These are phyloP conservation scores for Neoarius graeffei DNA, from an alignment of 2,113 vertebrate genomes.

Conservation along the genomic window DNA sequence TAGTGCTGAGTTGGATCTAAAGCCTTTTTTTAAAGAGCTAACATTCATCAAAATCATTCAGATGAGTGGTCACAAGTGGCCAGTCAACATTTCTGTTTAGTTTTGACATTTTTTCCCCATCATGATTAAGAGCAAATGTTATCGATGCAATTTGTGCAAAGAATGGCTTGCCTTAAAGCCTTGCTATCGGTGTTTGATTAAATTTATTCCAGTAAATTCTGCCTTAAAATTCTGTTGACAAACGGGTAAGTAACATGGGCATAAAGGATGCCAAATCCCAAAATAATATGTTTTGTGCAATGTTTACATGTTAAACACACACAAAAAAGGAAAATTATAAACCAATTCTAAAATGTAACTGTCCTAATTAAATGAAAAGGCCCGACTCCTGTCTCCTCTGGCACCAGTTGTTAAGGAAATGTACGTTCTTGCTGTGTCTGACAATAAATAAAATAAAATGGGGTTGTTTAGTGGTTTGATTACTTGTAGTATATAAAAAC, in stretches of 20 bases:
- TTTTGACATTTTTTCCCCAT: neutral
- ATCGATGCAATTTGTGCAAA: neutral
- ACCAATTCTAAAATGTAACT: neutral
- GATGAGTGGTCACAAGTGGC: neutral
- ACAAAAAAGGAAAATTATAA: neutral
- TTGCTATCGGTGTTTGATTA: conserved; percentile 8
- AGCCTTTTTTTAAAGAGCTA: neutral
- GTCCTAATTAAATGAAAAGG: conserved; percentile 12
- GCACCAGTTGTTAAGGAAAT: conserved; percentile 35
- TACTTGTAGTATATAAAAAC: conserved; percentile 10
- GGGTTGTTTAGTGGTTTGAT: conserved; percentile 35
- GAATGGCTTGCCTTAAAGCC: neutral
- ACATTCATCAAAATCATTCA: neutral
- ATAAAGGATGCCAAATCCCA: neutral
- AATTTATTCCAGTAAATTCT: neutral
- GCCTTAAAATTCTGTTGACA: neutral
- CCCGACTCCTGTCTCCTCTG: conserved; percentile 29
- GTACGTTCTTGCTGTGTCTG: conserved; percentile 25
- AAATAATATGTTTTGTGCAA: neutral
- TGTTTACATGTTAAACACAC: neutral
- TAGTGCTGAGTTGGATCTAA: neutral
- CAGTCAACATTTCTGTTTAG: neutral
- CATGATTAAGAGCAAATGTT: neutral
- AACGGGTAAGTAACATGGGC: neutral
- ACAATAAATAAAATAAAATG: conserved; percentile 37